Evolutionary conservation across 1,140 invertebrate species (phyloP).

Genomic region (Rhizoglyphus robini): DNA sequence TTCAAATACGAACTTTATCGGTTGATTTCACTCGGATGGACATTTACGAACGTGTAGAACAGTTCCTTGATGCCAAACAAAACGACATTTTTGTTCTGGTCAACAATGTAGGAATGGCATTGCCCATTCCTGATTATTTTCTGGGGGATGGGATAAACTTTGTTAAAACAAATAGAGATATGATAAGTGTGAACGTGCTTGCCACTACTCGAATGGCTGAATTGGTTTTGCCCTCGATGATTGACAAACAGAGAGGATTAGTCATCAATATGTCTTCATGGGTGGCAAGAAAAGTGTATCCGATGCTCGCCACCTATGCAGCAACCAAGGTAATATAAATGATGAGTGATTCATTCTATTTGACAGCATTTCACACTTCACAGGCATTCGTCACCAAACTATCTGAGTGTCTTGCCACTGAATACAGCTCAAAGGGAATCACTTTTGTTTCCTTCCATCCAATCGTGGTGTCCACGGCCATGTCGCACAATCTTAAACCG

Average conservation of each 20-base stretch:
- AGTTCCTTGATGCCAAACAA: neutral
- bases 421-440: neutral
- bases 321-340: slow-evolving; percentile 18
- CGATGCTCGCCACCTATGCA: slow-evolving; percentile 17
- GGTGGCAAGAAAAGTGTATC: neutral
- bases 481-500: too few relatives aligned
- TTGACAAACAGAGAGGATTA: slow-evolving; percentile 61
- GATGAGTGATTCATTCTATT: too few relatives aligned
- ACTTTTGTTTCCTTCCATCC: too few relatives aligned
- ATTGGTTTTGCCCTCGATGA: slow-evolving; percentile 75
- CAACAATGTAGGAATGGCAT: slow-evolving; percentile 22
- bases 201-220: slow-evolving; percentile 50
- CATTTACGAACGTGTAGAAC: slow-evolving; percentile 11
- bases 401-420: neutral
- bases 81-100: slow-evolving; percentile 16
- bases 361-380: too few relatives aligned
- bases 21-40: slow-evolving; percentile 19
- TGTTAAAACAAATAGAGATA: neutral
- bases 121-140: too few relatives aligned
- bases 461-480: too few relatives aligned
- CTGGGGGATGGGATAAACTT: slow-evolving; percentile 4
- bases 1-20: slow-evolving; percentile 13
- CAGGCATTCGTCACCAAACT: neutral
- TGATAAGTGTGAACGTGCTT: slow-evolving; percentile 20
- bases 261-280: slow-evolving; percentile 79